Evolutionary conservation across 2,797 vertebrate genomes (phyloP), one percentile per base, ranked within the genome.

Genomic region (Microtus obscurus): DNA sequence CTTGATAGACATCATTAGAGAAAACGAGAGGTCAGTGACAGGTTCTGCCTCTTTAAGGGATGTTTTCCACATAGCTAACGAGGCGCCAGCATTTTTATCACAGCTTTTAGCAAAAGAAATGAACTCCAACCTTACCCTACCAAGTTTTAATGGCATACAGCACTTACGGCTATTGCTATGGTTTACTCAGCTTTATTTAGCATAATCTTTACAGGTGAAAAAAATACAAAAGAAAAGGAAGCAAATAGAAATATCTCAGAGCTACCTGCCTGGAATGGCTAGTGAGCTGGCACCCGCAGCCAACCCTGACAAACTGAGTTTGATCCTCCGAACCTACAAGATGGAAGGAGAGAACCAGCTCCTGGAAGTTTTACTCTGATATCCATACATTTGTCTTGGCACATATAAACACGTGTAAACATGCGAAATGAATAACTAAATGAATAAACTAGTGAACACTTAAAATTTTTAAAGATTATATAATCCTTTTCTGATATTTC

Each of bases 41-140:
- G 82, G 37, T 29, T 95, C 71, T 91, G 79, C 40, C 90, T 77
- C 74, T 86, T 90, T 87, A 87, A 91, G 92, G 78, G 89, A 1
- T 29, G 27, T 59, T 96, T 97, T 92, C 77, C 87, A 86, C 90
- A 34, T 86, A 79, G 92, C 78, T 87, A 89, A 19, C 48, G 88
- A 73, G 85, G 45, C 59, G 45, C 90, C 77, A 56, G 53, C 40
- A 45, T 92, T 93, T 92, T 63, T 73, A 45, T 74, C 43, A 21
- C 69, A 67, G 51, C 53, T 82, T 78, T 74, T 86, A 90, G 31
- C 77, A 78, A 69, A 53, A 67, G 27, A 90, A 61, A 90, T 56
- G 91, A 89, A 92, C 25, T 51, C 53, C 63, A 76, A 53, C 37
- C 63, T 25, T 86, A 56, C 43, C 91, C 79, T n/a, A 17, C 79